Base-by-base conservation (phyloP, 2,888 invertebrate genomes). In the Conistra vaccinii region DNA sequence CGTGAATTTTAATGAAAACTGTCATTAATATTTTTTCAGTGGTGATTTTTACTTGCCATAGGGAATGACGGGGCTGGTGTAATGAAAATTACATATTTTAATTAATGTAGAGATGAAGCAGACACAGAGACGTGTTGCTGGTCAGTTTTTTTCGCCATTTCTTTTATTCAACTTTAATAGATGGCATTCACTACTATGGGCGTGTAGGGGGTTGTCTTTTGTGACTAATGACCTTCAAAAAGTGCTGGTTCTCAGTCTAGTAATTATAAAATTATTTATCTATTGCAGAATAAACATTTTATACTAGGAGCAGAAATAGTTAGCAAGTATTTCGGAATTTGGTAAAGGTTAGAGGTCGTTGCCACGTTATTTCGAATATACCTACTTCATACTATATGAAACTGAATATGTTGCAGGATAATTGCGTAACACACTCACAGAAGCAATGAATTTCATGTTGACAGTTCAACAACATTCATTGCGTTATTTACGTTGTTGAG, bases 341-440 rank as follows among this genome's bases (percentile, higher is more conserved):
- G 48, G 20, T 58, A 51, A 35, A 60, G 77, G 42, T 60, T 35
- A 51, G 23, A 71, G 55, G 39, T 51, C 39, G 17, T 48, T 62
- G 32, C 23, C 26, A n/a, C 20, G 26, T 17, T 62, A 42, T 62
- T 48, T 32, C 7, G 14, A 71, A 48, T 55, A 42, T 55, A 12
- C 17, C 17, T 45, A 48, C 48, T 45, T 35, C 45, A 26, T 26
- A 53, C 45, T n/a, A 14, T 45, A 68, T 35, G 2, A 32, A 58
- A 53, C 42, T 62, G 29, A 55, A 74, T 74, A 35, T 53, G 55
- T 61, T 60, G 42, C 42, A 14, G 14, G 42, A 10, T 42, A 42
- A 42, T 42, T 42, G 14, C 14, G 14, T 14, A 42, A 42, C 42
- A 42, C 4, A 42, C 39, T 12, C 14, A 42, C 0, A 14, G 42